phyloP scores from a whole-genome alignment of 2,888 invertebrate genomes.

The Limnephilus lunatus region DNA sequence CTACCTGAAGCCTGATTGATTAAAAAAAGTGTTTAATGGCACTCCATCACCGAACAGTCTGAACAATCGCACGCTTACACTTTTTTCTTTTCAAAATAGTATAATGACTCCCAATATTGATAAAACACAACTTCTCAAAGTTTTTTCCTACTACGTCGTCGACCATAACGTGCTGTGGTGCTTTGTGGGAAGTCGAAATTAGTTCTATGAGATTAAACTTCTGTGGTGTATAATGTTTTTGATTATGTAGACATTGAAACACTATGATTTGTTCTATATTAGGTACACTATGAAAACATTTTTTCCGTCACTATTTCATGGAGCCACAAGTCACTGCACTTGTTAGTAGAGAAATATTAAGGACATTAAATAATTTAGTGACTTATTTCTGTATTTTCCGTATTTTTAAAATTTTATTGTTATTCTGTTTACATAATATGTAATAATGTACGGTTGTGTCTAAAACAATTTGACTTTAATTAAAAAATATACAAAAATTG shows the following conservation, averaged over 20 bases:
- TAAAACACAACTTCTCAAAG: background rate
- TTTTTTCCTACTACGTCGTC: background rate
- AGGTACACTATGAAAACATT: background rate
- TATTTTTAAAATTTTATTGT: too few species aligned
- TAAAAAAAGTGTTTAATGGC: background rate
- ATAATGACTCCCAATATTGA: constrained; percentile 2
- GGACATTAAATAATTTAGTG: too few species aligned
- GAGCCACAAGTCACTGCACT: too few species aligned
- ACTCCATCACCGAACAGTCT: background rate
- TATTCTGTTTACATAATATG: too few species aligned
- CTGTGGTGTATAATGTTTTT: background rate
- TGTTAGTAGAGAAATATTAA: too few species aligned
- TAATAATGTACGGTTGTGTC: too few species aligned
- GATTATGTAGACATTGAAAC: background rate
- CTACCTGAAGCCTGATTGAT: background rate
- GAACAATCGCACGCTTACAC: background rate
- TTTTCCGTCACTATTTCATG: too few species aligned
- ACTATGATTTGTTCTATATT: background rate
- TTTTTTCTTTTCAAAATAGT: background rate
- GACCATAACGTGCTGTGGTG: too few species aligned
- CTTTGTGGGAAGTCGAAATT: background rate
- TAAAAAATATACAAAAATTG: too few species aligned
- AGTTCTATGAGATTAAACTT: background rate
- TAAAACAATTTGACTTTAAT: too few species aligned
- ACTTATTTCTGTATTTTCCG: too few species aligned